A percentile compares a stretch with the other conserved stretches of the same genome.
These are phyloP conservation scores for Morone saxatilis DNA, from an alignment of 2,113 vertebrate species.

Conservation along the genomic window DNA sequence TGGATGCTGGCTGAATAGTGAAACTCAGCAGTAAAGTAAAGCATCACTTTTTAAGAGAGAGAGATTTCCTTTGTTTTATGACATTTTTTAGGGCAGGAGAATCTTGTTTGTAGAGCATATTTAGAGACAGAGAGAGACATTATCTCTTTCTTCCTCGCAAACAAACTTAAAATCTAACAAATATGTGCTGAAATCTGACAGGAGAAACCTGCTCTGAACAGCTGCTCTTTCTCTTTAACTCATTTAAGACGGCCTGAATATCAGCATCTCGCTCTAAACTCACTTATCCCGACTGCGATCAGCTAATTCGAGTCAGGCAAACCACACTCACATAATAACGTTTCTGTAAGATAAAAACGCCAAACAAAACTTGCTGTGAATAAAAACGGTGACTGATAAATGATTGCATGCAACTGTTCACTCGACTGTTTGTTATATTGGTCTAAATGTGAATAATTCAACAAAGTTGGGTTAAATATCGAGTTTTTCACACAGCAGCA, in stretches of 20 bases:
- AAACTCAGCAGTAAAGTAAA: too few species aligned
- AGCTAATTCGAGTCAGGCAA: background rate
- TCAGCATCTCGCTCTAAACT: slow-evolving; percentile 6
- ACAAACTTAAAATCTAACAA: background rate
- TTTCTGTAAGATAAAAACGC: background rate
- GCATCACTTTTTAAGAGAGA: too few species aligned
- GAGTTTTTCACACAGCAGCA: too few species aligned
- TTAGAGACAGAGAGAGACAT: background rate
- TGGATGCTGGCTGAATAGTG: background rate
- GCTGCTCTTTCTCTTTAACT: slow-evolving; percentile 3
- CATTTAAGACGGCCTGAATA: background rate
- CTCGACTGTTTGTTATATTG: too few species aligned
- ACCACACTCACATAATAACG: background rate
- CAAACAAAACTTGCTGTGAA: background rate
- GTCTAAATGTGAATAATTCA: too few species aligned
- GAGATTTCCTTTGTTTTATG: too few species aligned
- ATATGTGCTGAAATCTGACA: background rate
- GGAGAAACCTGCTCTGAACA: background rate
- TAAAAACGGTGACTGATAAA: too few species aligned
- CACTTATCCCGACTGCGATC: background rate
- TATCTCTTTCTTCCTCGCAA: background rate
- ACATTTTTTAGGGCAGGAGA: too few species aligned
- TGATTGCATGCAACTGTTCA: too few species aligned
- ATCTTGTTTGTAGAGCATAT: too few species aligned
- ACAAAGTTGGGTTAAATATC: too few species aligned